Evolutionary conservation across 2,888 invertebrate species (phyloP), one percentile per base, ranked within the genome.

Genomic region (Amblyjoppa proteus): DNA sequence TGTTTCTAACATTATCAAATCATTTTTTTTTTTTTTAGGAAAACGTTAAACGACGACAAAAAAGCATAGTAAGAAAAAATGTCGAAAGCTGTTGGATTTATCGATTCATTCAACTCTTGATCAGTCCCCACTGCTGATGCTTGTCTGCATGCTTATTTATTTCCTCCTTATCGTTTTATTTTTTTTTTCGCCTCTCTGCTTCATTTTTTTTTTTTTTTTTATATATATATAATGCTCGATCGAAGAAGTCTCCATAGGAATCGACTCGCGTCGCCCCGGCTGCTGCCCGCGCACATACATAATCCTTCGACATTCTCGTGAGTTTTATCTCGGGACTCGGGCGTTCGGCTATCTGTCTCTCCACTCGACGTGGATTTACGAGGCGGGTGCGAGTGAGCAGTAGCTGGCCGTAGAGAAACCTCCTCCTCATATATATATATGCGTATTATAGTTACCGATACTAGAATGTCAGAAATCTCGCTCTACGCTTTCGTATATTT

Each of bases 331-430:
- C 71, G 83, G 80, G 80, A 85, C 79, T 77, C 80, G 83, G 85
- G 85, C 85, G 83, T 85, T 85, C 83, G 83, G 77, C 85, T 85
- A 85, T 85, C 85, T 85, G 85, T 85, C 85, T 85, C 85, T 85
- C 80, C 53, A 66, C 79, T 80, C 71, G 85, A 85, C 85, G 80
- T 85, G 85, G 83, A 83, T 85, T 85, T 85, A 85, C 85, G 85
- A 85, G 64, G 80, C 85, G 85, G 75, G 85, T 76, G 78, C 81
- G 84, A 81, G 82, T 66, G 66, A 80, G 73, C 82, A 83, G 85
- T 80, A 76, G 82, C 70, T 16, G 79, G 51, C 77, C 71, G 68
- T 81, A 78, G 83, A 83, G 79, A 85, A 85, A 85, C 68, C 41
- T 38, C 38, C 38, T 68, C 83, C 20, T 20, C 20, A 20, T 20